Evolutionary conservation across 2,113 vertebrate species (phyloP), one percentile per base, ranked within the genome.

Genomic region (Caloenas nicobarica): DNA sequence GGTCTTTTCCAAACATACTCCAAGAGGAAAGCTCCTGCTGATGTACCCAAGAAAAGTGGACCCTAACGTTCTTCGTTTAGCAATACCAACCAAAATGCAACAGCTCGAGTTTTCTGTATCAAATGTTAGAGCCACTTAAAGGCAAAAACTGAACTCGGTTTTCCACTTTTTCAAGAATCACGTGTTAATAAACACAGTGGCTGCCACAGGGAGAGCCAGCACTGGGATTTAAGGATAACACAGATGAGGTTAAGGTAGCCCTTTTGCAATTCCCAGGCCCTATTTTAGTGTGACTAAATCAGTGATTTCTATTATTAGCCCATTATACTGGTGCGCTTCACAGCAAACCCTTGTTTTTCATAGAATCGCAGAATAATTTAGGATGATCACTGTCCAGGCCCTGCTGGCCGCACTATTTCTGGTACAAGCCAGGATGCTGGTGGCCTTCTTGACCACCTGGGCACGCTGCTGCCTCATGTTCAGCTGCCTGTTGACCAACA

Each of bases 11-110:
- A 50, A 64, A 50, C 10, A 4, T 16, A 33, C 19, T n/a, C 19
- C 46, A 50, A 85, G 54, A 53, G 44, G 34, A 74, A 42, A 66
- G 19, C 33, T 79, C 36, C 28, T 29, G 31, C 53, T 78, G 69
- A 33, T 0, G 2, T 72, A 36, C 76, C 26, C 2, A 0, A 53
- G 74, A 66, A 66, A 69, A 51, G 34, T 0, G 0, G 24, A 36
- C 7, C 24, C 26, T 71, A 64, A 72, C 16, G 38, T 14, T 42
- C 36, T 56, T 53, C 0, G 0, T 58, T 50, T 40, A 51, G 31
- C 29, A 68, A 57, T 8, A 28, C 5, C 25, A 80, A 57, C 11
- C 24, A 13, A 83, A 79, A 68, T 13, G 14, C 65, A 57, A 28
- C 48, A 57, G 60, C 25, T 40, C 3, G 1, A 33, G 10, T 64